These are phyloP conservation scores for Cebidichthys violaceus DNA, from an alignment of 2,113 vertebrate genomes.

Conservation along the genomic window DNA sequence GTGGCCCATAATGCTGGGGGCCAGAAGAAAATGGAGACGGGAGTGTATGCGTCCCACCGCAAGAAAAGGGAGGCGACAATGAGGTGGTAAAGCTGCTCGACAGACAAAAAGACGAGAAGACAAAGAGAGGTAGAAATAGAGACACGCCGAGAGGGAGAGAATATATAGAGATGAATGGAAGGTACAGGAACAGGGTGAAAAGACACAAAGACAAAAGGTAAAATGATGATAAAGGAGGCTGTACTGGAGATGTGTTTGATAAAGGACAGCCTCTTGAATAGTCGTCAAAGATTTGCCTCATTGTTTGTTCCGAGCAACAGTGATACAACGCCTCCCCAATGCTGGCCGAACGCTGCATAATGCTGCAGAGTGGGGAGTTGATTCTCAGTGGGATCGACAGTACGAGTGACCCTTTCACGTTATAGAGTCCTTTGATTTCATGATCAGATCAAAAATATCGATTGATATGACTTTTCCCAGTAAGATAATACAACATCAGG, in stretches of 20 bases:
- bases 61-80: conserved; percentile 45
- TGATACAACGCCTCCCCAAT: not conserved
- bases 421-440: conserved; percentile 23
- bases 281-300: not conserved
- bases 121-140: conserved; percentile 21
- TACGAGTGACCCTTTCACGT: conserved; percentile 16
- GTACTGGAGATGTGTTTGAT: not conserved
- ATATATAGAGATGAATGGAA: conserved; percentile 17
- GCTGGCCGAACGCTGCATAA: not conserved
- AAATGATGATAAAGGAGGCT: not conserved
- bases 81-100: conserved; percentile 27
- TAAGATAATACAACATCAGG: conserved; percentile 26
- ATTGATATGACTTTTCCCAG: conserved; percentile 37
- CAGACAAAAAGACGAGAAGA: conserved; percentile 38
- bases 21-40: conserved; percentile 27
- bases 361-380: not conserved
- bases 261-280: not conserved
- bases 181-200: conserved; percentile 4
- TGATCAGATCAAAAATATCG: conserved; percentile 32
- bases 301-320: not conserved
- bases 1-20: conserved; percentile 52
- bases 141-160: conserved; percentile 1
- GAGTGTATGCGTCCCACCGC: conserved; percentile 33
- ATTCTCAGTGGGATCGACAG: not conserved
- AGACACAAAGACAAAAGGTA: not conserved